A percentile compares a stretch with the other conserved stretches of the same genome.
Conservation (phyloP, 2,797 vertebrate genomes). For the Pseudotriccus pelzelni region DNA sequence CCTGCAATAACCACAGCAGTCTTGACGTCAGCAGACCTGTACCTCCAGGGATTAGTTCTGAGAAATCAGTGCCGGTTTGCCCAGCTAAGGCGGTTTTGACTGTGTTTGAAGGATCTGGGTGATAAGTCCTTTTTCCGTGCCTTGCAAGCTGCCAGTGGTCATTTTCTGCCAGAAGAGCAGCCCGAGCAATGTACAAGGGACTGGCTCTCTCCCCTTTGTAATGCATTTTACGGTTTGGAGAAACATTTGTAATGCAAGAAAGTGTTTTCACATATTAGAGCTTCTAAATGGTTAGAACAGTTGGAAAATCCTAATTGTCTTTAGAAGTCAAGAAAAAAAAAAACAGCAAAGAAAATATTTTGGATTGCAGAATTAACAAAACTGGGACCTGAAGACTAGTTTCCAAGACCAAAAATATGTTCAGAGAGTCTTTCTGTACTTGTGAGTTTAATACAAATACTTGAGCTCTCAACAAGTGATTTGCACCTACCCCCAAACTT, state of each 20-base stretch:
- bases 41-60: conserved; percentile 18
- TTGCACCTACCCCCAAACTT: background rate
- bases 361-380: background rate
- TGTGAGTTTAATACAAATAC: background rate
- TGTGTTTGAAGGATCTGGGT: conserved; percentile 7
- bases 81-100: conserved; percentile 5
- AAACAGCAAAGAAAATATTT: background rate
- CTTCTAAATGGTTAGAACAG: conserved; percentile 23
- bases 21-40: conserved; percentile 18
- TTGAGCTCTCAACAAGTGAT: background rate
- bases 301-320: conserved; percentile 35
- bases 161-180: conserved; percentile 36
- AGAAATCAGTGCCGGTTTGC: background rate
- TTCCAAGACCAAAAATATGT: background rate
- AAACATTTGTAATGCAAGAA: conserved; percentile 18
- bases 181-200: background rate
- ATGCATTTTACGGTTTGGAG: conserved; percentile 26
- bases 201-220: conserved; percentile 24
- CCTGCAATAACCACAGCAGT: background rate
- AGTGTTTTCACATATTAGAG: conserved; percentile 27
- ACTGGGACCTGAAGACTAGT: background rate
- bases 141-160: conserved; percentile 18
- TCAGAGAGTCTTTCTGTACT: background rate
- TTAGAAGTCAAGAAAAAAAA: background rate
- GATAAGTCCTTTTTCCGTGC: conserved; percentile 31